Base-by-base conservation (phyloP, 1,140 invertebrate genomes). In the Chironomus tepperi region DNA sequence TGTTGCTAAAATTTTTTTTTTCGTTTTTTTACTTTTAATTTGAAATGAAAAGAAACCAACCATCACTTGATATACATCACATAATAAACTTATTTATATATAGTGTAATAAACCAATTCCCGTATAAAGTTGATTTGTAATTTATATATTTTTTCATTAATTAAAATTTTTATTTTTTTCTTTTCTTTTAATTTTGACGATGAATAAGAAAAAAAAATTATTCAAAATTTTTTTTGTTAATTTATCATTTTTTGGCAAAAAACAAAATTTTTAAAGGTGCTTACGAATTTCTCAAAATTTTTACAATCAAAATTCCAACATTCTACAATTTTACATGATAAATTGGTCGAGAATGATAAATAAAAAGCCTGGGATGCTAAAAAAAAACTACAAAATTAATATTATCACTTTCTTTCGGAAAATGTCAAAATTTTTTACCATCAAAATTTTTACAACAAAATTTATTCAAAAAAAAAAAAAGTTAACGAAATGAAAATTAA, bases 241-340 rank as follows among this genome's bases (percentile, higher is more conserved):
- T n/a, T 57, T 57, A 57, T 57, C 47, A 57, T 57, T 57, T 57
- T 57, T 57, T 34, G 47, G 47, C 47, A 57, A 24, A n/a, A 73
- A n/a, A 42, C 24, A 34, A 12, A 12, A 15, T 57, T 12, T 57
- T 15, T 57, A 57, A 57, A 57, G 47, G 47, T 57, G 47, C 47
- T 57, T 57, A 57, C 47, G 47, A 57, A 57, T 34, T 34, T 34
- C 24, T 34, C 70, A 47, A 75, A 79, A 75, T 76, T 72, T 72
- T 72, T 19, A 3, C 9, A 18, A 72, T 76, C 76, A 75, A 76
- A 77, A 74, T 74, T 65, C 65, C 19, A 57, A 76, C 67, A 73
- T 64, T 78, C 77, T 76, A 75, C 73, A 73, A 75, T 1, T 34
- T 34, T 34, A 34, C 75, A 74, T 75, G 43, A 7, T 42, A 73